Evolutionary conservation across 2,113 vertebrate genomes (phyloP).

Genomic region (Passer montanus): DNA sequence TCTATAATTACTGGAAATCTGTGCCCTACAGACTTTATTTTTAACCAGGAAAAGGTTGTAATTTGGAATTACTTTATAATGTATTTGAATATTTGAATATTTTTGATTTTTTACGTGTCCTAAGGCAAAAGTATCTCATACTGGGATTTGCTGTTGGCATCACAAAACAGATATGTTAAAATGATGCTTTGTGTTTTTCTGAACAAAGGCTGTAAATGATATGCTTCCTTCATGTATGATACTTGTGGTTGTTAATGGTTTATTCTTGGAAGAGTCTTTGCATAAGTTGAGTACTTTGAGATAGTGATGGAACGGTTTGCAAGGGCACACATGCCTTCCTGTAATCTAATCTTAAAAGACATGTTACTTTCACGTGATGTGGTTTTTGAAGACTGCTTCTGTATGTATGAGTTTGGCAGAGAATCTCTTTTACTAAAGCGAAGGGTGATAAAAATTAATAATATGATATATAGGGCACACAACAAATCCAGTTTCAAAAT

Average conservation of each 20-base stretch:
- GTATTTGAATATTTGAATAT: neutral
- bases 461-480: neutral
- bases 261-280: constrained; percentile 68
- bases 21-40: neutral
- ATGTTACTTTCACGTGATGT: constrained; percentile 38
- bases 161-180: neutral
- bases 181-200: neutral
- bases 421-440: neutral
- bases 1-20: neutral
- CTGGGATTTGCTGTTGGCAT: neutral
- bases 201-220: constrained; percentile 35
- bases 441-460: neutral
- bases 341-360: constrained; percentile 66
- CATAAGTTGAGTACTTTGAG: constrained; percentile 18
- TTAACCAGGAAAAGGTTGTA: constrained; percentile 4
- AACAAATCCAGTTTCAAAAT: neutral
- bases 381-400: constrained; percentile 23
- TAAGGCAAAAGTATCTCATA: neutral
- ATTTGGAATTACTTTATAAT: neutral
- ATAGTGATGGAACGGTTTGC: constrained; percentile 20
- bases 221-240: neutral
- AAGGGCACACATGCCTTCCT: constrained; percentile 56
- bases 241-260: constrained; percentile 43
- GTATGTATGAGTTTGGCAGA: neutral
- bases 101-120: neutral